These are phyloP conservation scores for Varanus salvator DNA, from an alignment of 2,113 vertebrate genomes.

Conservation along the genomic window DNA sequence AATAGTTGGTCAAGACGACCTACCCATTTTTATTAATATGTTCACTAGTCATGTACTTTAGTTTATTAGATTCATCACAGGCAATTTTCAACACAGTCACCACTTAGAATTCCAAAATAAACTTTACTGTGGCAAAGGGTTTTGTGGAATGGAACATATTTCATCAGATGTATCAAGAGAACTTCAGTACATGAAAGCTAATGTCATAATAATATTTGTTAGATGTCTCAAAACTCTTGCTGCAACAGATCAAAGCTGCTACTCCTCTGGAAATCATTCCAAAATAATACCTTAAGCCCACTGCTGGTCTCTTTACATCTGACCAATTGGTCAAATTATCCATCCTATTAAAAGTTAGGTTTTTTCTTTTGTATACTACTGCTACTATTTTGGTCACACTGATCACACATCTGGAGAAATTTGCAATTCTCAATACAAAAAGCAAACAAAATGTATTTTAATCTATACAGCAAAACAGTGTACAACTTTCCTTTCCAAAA, in stretches of 20 bases:
- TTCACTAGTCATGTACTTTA: not conserved
- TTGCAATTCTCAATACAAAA: not conserved
- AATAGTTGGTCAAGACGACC: not conserved
- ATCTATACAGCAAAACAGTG: not conserved
- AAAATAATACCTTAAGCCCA: not conserved
- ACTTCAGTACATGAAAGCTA: not conserved
- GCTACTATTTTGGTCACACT: not conserved
- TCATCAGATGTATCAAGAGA: not conserved
- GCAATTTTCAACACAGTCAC: not conserved
- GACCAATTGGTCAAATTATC: not conserved
- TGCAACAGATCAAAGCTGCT: not conserved
- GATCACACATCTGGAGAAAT: not conserved
- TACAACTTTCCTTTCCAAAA: constrained; percentile 19
- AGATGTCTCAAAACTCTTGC: not conserved
- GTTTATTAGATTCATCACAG: not conserved
- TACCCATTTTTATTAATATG: not conserved
- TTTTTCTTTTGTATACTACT: not conserved
- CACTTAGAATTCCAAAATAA: not conserved
- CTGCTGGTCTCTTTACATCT: not conserved
- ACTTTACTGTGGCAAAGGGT: not conserved
- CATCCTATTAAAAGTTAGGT: not conserved
- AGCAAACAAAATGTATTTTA: not conserved
- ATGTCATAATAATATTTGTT: not conserved
- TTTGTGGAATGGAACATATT: not conserved
- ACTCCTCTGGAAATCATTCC: not conserved